Conservation (phyloP, 2,797 vertebrate species). For the Sebastes baramenuke region DNA sequence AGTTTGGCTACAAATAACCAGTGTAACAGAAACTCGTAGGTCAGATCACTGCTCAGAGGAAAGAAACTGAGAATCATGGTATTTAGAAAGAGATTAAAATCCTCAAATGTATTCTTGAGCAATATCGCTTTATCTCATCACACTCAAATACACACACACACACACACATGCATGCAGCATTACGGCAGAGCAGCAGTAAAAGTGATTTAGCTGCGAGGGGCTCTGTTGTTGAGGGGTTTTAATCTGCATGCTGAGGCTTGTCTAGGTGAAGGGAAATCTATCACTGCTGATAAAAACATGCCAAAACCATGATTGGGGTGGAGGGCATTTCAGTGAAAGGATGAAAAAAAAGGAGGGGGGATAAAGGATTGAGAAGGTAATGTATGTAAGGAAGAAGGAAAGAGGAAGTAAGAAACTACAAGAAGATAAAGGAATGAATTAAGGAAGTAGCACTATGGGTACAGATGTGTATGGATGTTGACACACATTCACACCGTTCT, state of each 20-base stretch:
- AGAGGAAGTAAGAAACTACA: neutral
- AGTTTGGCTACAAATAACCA: neutral
- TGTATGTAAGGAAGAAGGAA: neutral
- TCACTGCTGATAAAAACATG: constrained; percentile 51
- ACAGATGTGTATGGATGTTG: neutral
- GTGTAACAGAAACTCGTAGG: neutral
- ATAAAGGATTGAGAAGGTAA: neutral
- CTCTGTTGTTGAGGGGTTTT: constrained; percentile 26
- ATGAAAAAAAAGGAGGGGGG: neutral
- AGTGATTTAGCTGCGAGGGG: constrained; percentile 38
- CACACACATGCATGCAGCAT: neutral
- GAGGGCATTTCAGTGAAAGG: neutral
- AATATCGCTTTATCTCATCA: neutral
- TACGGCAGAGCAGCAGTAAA: constrained; percentile 42
- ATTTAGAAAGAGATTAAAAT: neutral
- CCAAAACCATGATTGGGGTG: constrained; percentile 3
- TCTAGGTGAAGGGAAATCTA: constrained; percentile 42
- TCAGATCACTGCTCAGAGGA: neutral
- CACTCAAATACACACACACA: neutral
- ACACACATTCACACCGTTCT: neutral
- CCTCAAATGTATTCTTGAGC: neutral
- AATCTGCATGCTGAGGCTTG: constrained; percentile 46
- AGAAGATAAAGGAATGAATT: neutral
- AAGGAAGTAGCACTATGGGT: neutral
- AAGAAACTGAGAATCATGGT: neutral